Base-by-base conservation (phyloP, 2,113 vertebrate species). In the Ondatra zibethicus region DNA sequence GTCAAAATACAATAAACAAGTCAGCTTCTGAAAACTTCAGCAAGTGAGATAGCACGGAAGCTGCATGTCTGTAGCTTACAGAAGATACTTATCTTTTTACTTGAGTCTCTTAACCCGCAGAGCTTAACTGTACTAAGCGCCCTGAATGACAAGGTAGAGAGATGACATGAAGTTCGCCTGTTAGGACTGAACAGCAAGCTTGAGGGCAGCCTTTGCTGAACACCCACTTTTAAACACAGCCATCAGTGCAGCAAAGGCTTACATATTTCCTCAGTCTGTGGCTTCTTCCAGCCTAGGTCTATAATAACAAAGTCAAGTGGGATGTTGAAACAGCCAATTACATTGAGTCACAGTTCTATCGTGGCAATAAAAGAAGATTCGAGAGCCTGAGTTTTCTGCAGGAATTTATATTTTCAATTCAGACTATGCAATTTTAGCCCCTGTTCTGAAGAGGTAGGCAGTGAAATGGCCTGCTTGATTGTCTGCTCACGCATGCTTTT, bases 401-500 rank as follows among this genome's bases (percentile, higher is more conserved):
- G 47, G 68, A 92, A 95, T 92, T 97, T 93, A 92, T 58, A 94
- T 76, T 86, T 96, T 96, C 76, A 93, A 85, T 45, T 80, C 81
- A 96, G 95, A 95, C 50, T 42, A 21, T 86, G 12, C 42, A 45
- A 84, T 96, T 96, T 93, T 68, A 92, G 66, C 13, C 19, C 33
- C 58, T 10, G 47, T 63, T 93, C 76, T 86, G 45, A 92, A 96
- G 65, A 89, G 23, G 7, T 6, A 68, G 47, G 50, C 19, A 70
- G 21, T 31, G 61, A 87, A 92, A 80, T 73, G 66, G 52, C 55
- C 36, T 66, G 2, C n/a, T 70, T 88, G 76, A 82, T 31, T 86
- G 87, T 72, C n/a, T 68, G 19, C 11, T 42, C n/a, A 52, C 4
- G 47, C 21, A 52, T 84, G 17, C 91, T 70, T 82, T 61, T 39